Evolutionary conservation across 2,113 vertebrate species (phyloP).

Genomic region (Dromiciops gliroides): DNA sequence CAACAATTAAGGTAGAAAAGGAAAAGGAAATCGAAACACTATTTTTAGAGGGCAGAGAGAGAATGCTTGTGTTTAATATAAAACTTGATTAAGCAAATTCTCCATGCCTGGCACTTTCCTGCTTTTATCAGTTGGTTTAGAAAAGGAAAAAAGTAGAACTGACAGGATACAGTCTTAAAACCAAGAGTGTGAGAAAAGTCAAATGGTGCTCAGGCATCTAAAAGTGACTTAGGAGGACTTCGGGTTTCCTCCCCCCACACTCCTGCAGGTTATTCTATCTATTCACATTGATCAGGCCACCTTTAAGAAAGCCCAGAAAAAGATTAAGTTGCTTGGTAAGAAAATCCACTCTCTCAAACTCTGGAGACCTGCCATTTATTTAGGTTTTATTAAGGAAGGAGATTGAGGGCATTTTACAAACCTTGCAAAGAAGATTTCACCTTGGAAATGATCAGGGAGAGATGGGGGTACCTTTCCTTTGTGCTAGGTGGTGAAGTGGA

Average conservation of each 20-base stretch:
- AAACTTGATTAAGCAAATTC: slow-evolving; percentile 60
- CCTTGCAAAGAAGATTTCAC: not conserved
- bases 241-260: not conserved
- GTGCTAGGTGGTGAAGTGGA: not conserved
- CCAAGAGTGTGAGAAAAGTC: slow-evolving; percentile 63
- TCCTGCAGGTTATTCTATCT: not conserved
- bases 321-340: not conserved
- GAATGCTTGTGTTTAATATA: slow-evolving; percentile 51
- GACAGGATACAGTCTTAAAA: slow-evolving; percentile 26
- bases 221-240: slow-evolving; percentile 51
- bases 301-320: not conserved
- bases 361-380: not conserved
- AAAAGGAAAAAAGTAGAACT: slow-evolving; percentile 56
- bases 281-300: not conserved
- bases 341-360: not conserved
- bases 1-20: not conserved
- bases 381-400: not conserved
- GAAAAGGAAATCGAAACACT: slow-evolving; percentile 42
- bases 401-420: not conserved
- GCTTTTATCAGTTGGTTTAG: slow-evolving; percentile 50
- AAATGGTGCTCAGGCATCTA: slow-evolving; percentile 7
- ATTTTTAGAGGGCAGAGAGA: slow-evolving; percentile 67
- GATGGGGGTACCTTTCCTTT: not conserved
- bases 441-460: not conserved
- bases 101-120: slow-evolving; percentile 22